A percentile compares a stretch with the other conserved stretches of the same genome.
phyloP scores from a whole-genome alignment of 2,797 vertebrate species.

The Darevskia nairensis region DNA sequence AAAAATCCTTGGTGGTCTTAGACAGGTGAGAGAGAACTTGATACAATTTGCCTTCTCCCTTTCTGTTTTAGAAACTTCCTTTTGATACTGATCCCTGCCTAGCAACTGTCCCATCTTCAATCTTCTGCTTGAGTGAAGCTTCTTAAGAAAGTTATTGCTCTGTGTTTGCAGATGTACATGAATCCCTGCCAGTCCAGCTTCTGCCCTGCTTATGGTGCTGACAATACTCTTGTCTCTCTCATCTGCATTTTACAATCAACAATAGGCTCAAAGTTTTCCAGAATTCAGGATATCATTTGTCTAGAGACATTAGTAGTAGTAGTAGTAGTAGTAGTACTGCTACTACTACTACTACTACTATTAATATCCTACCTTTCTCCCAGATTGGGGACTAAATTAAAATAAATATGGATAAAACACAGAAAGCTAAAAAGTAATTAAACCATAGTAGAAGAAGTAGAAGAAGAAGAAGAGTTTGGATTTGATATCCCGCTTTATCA shows the following conservation, averaged over 20 bases:
- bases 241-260: neutral
- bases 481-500: no score
- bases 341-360: no score
- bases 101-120: neutral
- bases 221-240: neutral
- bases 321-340: no score
- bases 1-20: neutral
- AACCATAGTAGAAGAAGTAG: no score
- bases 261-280: neutral
- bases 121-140: neutral
- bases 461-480: no score
- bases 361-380: no score
- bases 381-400: no score
- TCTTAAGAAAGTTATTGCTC: neutral
- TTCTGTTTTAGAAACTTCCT: neutral
- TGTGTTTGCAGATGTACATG: neutral
- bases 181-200: neutral
- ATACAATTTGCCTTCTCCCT: neutral
- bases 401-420: no score
- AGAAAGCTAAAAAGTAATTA: no score
- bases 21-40: neutral
- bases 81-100: neutral
- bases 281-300: neutral
- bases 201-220: neutral
- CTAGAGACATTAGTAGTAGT: no score